Evolutionary conservation across 2,113 vertebrate species (phyloP), one percentile per base, ranked within the genome.

Genomic region (Corythornis vintsioides): DNA sequence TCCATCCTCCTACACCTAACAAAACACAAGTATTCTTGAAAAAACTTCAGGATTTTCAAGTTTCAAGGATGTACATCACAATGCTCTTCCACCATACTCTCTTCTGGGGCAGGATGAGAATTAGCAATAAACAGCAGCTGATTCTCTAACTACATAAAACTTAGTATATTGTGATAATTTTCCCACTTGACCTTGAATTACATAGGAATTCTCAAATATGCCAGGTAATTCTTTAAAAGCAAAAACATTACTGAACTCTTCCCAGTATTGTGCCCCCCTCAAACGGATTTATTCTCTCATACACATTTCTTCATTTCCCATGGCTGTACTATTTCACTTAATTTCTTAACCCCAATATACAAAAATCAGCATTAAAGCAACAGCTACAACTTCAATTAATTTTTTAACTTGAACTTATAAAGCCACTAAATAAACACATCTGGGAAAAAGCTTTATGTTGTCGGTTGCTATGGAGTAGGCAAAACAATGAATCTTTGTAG

Each of bases 391-490:
- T 48, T 92, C 13, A 55, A 52, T 25, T 79, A 8, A 14, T 24
- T 64, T 93, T 76, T 79, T 48, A 43, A 92, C 75, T 38, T 50
- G n/a, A 95, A 69, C 59, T 86, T 85, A 72, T 0, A 86, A 85
- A 89, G 52, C 56, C 75, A 92, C 91, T 92, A 93, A 94, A 85
- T 26, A 96, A 93, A 96, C 86, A 86, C 72, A 75, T 90, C 72
- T 88, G 92, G 88, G 93, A 63, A 92, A 91, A 83, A 92, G 64
- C 85, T 85, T 92, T 66, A 76, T 86, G 79, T 28, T 71, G 89
- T 88, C 19, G 12, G 93, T 94, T 96, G 89, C 92, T 67, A 85
- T 40, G 13, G 72, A 89, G 85, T 4, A 86, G 48, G 83, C 85
- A 95, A 92, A 96, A 96, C 92, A 95, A 80, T 28, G 48, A 80